Conservation (phyloP, 2,888 invertebrate species). For the Dryomyza anilis region DNA sequence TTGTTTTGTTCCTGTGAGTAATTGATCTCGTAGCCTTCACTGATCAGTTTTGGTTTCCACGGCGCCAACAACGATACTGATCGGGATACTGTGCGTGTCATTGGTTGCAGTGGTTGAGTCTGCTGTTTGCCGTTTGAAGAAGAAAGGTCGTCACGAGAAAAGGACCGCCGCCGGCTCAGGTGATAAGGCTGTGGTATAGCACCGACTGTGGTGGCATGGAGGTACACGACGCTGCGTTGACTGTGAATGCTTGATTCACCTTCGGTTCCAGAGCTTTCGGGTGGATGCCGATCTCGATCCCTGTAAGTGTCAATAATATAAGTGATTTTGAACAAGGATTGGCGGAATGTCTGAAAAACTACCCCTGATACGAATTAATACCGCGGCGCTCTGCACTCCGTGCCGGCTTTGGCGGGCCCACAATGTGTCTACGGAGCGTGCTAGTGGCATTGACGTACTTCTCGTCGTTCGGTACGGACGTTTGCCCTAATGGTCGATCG, state of each 20-base stretch:
- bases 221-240: constrained; percentile 81
- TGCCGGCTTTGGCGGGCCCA: constrained; percentile 61
- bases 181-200: constrained; percentile 80
- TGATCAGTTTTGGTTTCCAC: constrained; percentile 78
- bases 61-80: constrained; percentile 85
- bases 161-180: constrained; percentile 68
- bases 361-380: constrained; percentile 44
- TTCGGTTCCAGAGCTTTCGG: constrained; percentile 68
- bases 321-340: neutral
- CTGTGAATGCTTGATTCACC: constrained; percentile 80
- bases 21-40: constrained; percentile 78
- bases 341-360: neutral
- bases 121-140: constrained; percentile 62
- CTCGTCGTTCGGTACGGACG: constrained; percentile 32
- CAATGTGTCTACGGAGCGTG: constrained; percentile 31
- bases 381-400: constrained; percentile 54
- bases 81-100: constrained; percentile 75
- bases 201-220: constrained; percentile 86
- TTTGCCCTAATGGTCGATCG: constrained; percentile 39
- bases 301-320: too few relatives aligned
- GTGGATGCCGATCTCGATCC: constrained; percentile 58
- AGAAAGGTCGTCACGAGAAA: constrained; percentile 77
- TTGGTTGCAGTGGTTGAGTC: constrained; percentile 52
- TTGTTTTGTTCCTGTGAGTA: constrained; percentile 69
- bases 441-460: neutral